These are phyloP conservation scores for Macrosiphum euphorbiae DNA, from an alignment of 2,888 invertebrate genomes.

Conservation along the genomic window DNA sequence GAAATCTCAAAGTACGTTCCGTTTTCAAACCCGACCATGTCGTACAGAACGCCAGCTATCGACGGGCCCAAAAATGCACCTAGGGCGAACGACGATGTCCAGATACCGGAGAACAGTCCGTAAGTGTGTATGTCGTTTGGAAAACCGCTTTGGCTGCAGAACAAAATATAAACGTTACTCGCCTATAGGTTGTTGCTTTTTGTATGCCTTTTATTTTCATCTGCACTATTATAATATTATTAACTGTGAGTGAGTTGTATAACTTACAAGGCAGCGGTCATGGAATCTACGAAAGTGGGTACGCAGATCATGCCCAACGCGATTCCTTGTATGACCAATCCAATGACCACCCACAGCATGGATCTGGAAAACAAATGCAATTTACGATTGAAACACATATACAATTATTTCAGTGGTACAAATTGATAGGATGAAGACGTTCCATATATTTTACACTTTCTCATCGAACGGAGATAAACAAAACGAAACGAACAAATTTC, in stretches of 20 bases:
- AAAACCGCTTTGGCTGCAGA: slow-evolving; percentile 70
- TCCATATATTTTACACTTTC: not conserved
- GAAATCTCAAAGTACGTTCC: slow-evolving; percentile 70
- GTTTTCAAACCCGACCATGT: slow-evolving; percentile 70
- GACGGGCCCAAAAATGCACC: slow-evolving; percentile 72
- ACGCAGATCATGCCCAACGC: slow-evolving; percentile 73
- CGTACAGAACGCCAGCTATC: slow-evolving; percentile 70
- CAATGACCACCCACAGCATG: slow-evolving; percentile 68
- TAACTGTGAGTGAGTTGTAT: not conserved
- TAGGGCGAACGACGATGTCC: slow-evolving; percentile 74
- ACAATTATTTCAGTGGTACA: not conserved
- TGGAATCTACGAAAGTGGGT: slow-evolving; percentile 72
- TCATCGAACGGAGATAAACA: not conserved
- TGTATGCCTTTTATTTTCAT: not conserved
- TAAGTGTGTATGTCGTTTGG: slow-evolving; percentile 74
- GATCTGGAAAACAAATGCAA: slow-evolving; percentile 66
- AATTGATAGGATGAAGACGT: not conserved
- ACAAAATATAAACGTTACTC: slow-evolving; percentile 20
- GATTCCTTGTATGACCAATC: slow-evolving; percentile 72
- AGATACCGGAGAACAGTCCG: slow-evolving; percentile 74
- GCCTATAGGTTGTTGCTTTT: not conserved
- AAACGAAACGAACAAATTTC: not conserved
- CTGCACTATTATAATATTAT: not conserved
- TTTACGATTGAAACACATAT: not conserved
- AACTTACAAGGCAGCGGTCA: slow-evolving; percentile 72